These are phyloP conservation scores for Butastur rufipennis DNA, from an alignment of 2,113 vertebrate genomes.

Conservation along the genomic window DNA sequence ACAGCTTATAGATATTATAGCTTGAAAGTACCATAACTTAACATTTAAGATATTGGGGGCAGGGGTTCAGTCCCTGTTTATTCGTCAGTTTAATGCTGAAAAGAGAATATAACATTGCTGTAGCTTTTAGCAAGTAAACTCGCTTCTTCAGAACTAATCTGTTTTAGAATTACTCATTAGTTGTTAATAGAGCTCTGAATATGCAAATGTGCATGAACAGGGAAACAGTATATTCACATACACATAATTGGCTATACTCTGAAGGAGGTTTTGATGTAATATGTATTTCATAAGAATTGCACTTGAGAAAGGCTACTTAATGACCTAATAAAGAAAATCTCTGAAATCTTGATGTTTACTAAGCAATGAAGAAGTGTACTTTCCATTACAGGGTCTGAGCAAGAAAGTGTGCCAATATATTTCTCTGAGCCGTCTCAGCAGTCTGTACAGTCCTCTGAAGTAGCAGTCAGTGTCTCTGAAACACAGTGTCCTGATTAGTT, in stretches of 20 bases:
- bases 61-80: background rate
- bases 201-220: background rate
- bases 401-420: background rate
- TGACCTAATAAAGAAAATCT: background rate
- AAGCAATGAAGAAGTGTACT: background rate
- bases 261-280: background rate
- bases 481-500: background rate
- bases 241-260: background rate
- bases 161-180: background rate
- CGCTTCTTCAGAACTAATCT: background rate
- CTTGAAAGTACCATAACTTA: background rate
- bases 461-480: background rate
- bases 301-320: background rate
- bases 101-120: background rate
- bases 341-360: background rate
- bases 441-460: background rate
- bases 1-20: background rate
- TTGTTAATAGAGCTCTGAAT: background rate
- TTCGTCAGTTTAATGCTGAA: background rate
- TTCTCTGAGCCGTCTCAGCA: background rate
- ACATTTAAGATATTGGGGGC: background rate
- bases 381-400: background rate
- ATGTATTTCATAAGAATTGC: background rate
- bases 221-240: background rate
- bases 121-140: background rate